These are phyloP conservation scores for Azemiops feae DNA, from an alignment of 2,113 vertebrate genomes.

Conservation along the genomic window DNA sequence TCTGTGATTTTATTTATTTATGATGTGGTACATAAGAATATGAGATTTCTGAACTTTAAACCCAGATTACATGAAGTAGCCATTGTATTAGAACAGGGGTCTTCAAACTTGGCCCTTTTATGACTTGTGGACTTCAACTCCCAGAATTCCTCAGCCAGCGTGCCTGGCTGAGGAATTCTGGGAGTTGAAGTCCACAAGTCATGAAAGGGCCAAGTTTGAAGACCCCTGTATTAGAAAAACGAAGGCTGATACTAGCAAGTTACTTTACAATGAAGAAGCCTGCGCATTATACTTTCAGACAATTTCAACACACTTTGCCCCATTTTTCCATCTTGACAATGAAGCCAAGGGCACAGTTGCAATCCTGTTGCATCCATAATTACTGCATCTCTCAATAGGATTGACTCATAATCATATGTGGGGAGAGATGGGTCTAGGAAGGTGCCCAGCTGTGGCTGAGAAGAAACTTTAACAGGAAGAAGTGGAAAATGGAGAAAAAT, in stretches of 20 bases:
- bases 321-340: not conserved
- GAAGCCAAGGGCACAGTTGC: not conserved
- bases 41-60: not conserved
- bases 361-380: not conserved
- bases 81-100: too few relatives aligned
- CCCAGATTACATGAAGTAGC: not conserved
- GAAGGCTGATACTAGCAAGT: not conserved
- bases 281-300: not conserved
- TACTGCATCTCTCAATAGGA: not conserved
- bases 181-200: too few relatives aligned
- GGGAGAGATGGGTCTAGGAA: not conserved
- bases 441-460: not conserved
- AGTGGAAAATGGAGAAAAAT: not conserved
- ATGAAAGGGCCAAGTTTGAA: too few relatives aligned
- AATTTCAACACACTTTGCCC: not conserved
- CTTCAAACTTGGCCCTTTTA: too few relatives aligned
- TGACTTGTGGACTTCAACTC: too few relatives aligned
- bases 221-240: not conserved
- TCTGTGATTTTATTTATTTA: not conserved
- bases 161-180: too few relatives aligned
- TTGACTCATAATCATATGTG: not conserved
- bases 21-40: not conserved
- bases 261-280: not conserved
- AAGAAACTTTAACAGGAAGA: not conserved
- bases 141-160: too few relatives aligned